Conservation (phyloP, 2,797 vertebrate genomes). For the Acipenser transmontanus region DNA sequence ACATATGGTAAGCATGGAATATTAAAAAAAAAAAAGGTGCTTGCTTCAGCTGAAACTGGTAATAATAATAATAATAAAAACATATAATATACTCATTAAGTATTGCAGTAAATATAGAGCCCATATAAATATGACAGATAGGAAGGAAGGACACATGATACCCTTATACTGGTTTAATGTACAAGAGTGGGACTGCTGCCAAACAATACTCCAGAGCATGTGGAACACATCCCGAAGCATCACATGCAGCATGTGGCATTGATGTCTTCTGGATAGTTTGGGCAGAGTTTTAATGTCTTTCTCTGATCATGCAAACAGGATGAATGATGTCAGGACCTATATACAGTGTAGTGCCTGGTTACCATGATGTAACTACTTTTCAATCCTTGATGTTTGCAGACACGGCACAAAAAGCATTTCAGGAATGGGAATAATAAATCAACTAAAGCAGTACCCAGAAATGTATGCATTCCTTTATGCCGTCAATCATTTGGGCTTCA, state of each 20-base stretch:
- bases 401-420: constrained; percentile 45
- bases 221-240: constrained; percentile 24
- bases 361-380: constrained; percentile 53
- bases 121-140: not conserved
- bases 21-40: not conserved
- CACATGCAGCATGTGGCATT: constrained; percentile 15
- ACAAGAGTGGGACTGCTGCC: constrained; percentile 22
- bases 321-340: constrained; percentile 49
- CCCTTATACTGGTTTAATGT: constrained; percentile 19
- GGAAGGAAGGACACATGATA: constrained; percentile 1
- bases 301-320: constrained; percentile 10
- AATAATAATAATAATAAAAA: too few species aligned
- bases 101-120: constrained; percentile 7
- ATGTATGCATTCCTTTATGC: constrained; percentile 12
- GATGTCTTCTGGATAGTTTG: constrained; percentile 20
- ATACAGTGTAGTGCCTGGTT: constrained; percentile 37
- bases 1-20: not conserved
- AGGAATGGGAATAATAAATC: constrained; percentile 40
- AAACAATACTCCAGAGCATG: constrained; percentile 16
- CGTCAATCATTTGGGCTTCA: too few species aligned
- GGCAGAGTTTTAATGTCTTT: constrained; percentile 22
- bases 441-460: constrained; percentile 28
- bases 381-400: constrained; percentile 32
- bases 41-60: too few species aligned
- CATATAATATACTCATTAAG: not conserved